Evolutionary conservation across 2,888 invertebrate species (phyloP), one percentile per base, ranked within the genome.

Genomic region (Busseola fusca): DNA sequence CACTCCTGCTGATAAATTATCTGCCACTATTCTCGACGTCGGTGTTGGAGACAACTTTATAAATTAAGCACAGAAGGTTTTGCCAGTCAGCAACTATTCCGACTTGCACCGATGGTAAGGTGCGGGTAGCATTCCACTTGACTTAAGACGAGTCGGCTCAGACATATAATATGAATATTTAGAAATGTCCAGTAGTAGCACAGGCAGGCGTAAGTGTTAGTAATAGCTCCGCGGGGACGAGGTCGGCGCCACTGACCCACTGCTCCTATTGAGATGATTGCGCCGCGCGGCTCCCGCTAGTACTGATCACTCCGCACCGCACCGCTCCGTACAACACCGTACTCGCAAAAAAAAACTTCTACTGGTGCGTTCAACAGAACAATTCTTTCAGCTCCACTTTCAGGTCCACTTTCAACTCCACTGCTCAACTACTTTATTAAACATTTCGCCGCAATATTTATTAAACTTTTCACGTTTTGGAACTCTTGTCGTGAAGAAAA

Each of bases 221-320:
- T 40, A 40, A 62, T 42, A 57, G n/a, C 52, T 64, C 37, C 5
- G 34, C 9, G 30, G 27, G 60, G 60, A 50, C 63, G 54, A 66
- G 68, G 42, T 27, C 50, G 69, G 54, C 63, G 48, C 64, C n/a
- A 56, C 58, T 74, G 76, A 80, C 58, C 76, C 58, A 40, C 42
- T 70, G 70, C n/a, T 70, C 81, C 50, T 65, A 40, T 63, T 69
- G 54, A 52, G 27, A 60, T 64, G 63, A 57, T 66, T 79, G 69
- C 64, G 21, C 25, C 18, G 64, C 34, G 5, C 62, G 14, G 52
- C 18, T 70, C 40, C 45, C 7, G n/a, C 37, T 25, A 37, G n/a
- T 18, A 18, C 59, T 37, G 59, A 18, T 25, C 40, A 40, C 50
- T 14, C 48, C 21, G 27, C 50, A 14, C 27, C 34, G 25, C 42